These are phyloP conservation scores for Athene cunicularia DNA, from an alignment of 2,113 vertebrate species.

Conservation along the genomic window DNA sequence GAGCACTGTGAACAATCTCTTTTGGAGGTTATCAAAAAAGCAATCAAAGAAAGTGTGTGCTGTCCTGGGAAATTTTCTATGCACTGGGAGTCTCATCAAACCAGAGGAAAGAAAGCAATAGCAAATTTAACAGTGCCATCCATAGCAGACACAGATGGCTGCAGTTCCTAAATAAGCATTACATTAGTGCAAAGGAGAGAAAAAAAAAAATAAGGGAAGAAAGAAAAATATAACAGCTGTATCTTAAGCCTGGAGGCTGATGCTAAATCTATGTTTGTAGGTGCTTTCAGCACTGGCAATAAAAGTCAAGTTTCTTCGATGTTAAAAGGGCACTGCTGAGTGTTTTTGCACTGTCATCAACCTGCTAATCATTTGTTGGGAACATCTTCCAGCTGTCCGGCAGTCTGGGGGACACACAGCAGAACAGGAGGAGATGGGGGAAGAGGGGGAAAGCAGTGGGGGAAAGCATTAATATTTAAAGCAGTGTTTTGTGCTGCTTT, in stretches of 20 bases:
- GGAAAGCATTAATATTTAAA: neutral
- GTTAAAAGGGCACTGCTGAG: slow-evolving; percentile 45
- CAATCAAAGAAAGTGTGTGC: slow-evolving; percentile 38
- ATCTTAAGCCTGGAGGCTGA: slow-evolving; percentile 51
- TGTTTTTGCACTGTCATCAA: neutral
- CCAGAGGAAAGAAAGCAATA: slow-evolving; percentile 44
- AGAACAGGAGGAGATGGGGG: neutral
- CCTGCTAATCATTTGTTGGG: neutral
- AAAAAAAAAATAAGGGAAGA: slow-evolving; percentile 34
- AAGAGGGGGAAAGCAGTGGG: neutral
- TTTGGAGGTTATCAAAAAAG: neutral
- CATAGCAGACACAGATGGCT: slow-evolving; percentile 74
- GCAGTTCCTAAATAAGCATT: slow-evolving; percentile 78
- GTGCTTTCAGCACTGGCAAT: slow-evolving; percentile 45
- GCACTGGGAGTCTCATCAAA: slow-evolving; percentile 58
- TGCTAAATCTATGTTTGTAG: slow-evolving; percentile 66
- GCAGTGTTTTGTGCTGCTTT: neutral
- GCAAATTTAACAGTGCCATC: slow-evolving; percentile 54
- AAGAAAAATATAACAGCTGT: slow-evolving; percentile 66
- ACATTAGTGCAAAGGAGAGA: slow-evolving; percentile 69
- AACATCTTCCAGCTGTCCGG: neutral
- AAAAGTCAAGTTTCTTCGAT: slow-evolving; percentile 40
- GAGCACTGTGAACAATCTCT: neutral
- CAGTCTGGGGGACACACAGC: neutral
- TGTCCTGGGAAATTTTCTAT: slow-evolving; percentile 60